Base-by-base conservation (phyloP, 2,797 vertebrate species). In the Phalloptychus januarius region DNA sequence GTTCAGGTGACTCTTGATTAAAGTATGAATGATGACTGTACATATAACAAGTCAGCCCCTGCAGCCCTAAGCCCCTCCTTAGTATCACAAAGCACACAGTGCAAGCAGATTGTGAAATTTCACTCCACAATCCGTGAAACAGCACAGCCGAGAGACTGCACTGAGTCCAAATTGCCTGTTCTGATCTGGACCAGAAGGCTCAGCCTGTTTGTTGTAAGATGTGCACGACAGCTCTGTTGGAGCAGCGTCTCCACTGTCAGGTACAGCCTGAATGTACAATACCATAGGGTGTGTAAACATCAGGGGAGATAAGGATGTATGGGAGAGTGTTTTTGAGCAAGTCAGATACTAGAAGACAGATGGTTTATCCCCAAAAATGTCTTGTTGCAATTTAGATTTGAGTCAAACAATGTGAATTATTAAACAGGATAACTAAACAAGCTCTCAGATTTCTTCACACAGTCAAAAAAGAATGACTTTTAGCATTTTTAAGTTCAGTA, bases 1-100 rank as follows among this genome's bases (percentile, higher is more conserved):
- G 81, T 86, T 91, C 85, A 83, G 86, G 81, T 82, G 71, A 75
- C 78, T 83, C 87, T 89, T 91, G 87, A 92, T 89, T 90, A 89
- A 85, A 86, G 80, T 71, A 86, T 75, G 69, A 73, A 73, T 65
- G 77, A 83, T 71, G 75, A 80, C 45, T 23, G 6, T 63, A 76
- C 69, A 83, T 71, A 83, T 78, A 88, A 79, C 75, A 82, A 77
- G 72, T 44, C 25, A 77, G 58, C 44, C 69, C 70, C 83, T 71
- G 85, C 72, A 77, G 56, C 73, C 74, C 71, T 28, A 74, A 74
- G 72, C 36, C 38, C 54, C 50, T 8, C 69, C 69, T 61, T 76
- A 71, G 83, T 72, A 28, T 70, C 50, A 50, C 42, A 77, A 58
- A 72, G 48, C 71, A 77, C 79, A 78, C 78, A 71, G 85, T 86